Base-by-base conservation (phyloP, 2,888 invertebrate genomes). In the Hoplodrina ambigua region DNA sequence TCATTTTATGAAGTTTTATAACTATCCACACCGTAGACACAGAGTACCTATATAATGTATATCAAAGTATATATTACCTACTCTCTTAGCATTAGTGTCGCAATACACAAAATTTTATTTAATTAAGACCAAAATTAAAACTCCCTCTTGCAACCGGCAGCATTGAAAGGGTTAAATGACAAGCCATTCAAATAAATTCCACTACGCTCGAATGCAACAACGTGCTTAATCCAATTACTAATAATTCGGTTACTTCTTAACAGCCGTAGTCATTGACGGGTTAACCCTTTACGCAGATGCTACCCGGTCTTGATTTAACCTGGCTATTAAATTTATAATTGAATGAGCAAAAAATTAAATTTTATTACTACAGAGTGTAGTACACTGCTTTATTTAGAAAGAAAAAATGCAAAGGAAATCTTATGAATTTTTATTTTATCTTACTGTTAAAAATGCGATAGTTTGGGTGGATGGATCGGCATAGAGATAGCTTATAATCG, bases 241-340 rank as follows among this genome's bases (percentile, higher is more conserved):
- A 86, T 92, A 92, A 94, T 89, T 89, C 85, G 87, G 88, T 94
- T 93, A 92, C 86, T 87, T 87, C 89, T 90, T 91, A 88, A 88
- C 85, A 87, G 88, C 85, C 80, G 80, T 82, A 85, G 87, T 84
- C 85, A 86, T 87, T 87, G 88, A 85, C 79, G 89, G 88, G 88
- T 89, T 91, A 93, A 93, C 94, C 94, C 93, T 91, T 92, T 86
- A 78, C 84, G 85, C 93, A 91, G 90, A 91, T 91, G 93, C 84
- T 87, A 81, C 88, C 85, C 87, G 78, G 71, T 70, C 60, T 65
- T 70, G 19, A 61, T 54, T 69, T 53, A 81, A 84, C 72, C 60
- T 66, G 58, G 53, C 69, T 64, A 73, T 78, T 71, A 63, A 77
- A 75, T 53, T 64, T 76, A 60, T 72, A 76, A 76, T 76, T 76